These are phyloP conservation scores for Ametastegia equiseti DNA, from an alignment of 2,888 invertebrate genomes.

Conservation along the genomic window DNA sequence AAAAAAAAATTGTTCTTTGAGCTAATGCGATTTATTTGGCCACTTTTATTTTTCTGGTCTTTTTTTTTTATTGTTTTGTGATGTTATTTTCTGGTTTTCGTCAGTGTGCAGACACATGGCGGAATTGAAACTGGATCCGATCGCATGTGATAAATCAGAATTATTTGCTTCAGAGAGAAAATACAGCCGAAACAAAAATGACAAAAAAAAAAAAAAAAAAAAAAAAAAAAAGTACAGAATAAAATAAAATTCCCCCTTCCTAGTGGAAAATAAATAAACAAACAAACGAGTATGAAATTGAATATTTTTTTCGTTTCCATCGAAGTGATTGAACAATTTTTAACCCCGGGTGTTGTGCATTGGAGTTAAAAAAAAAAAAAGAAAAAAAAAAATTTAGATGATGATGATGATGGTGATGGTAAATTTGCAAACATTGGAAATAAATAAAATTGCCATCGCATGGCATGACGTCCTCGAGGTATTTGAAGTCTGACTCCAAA, in stretches of 20 bases:
- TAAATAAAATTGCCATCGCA: neutral
- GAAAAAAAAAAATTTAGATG: neutral
- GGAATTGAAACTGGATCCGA: neutral
- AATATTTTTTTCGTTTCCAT: no score
- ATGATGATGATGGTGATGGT: neutral
- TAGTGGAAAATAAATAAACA: no score
- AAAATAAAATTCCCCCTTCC: no score
- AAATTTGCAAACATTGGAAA: neutral
- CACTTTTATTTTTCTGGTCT: no score
- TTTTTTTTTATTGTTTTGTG: no score
- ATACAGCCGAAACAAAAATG: neutral
- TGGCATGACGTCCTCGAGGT: neutral
- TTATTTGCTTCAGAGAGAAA: neutral
- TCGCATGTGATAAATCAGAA: neutral
- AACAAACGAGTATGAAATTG: no score
- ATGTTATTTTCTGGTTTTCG: neutral
- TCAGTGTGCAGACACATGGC: neutral
- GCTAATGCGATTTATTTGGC: neutral
- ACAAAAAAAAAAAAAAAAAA: neutral
- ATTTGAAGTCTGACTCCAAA: constrained; percentile 21
- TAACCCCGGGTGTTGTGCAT: no score
- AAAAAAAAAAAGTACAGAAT: no score
- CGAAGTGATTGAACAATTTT: no score
- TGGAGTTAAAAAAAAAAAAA: neutral
- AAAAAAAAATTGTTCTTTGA: neutral